These are phyloP conservation scores for Eleginops maclovinus DNA, from an alignment of 2,113 vertebrate species.

Conservation along the genomic window DNA sequence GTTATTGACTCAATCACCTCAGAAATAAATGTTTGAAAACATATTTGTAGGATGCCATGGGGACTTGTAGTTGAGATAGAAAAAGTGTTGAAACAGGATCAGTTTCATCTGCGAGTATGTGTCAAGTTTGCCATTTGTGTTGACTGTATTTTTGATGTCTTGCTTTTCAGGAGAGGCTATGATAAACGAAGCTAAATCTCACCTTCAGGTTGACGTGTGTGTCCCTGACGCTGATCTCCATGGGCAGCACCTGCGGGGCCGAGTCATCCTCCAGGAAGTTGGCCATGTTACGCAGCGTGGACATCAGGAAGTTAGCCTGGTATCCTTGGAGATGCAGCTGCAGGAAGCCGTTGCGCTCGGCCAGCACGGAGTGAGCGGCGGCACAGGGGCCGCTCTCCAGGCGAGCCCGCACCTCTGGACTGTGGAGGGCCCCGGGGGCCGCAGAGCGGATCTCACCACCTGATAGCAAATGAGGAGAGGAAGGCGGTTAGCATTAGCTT, in stretches of 20 bases:
- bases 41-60: no score
- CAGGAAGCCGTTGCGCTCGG: slow-evolving; percentile 95
- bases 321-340: slow-evolving; percentile 92
- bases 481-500: slow-evolving; percentile 13
- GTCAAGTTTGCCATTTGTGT: no score
- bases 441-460: slow-evolving; percentile 19
- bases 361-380: slow-evolving; percentile 89
- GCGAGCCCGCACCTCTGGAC: slow-evolving; percentile 90
- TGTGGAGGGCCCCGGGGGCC: neutral
- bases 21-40: no score
- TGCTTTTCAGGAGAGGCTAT: no score
- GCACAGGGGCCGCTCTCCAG: slow-evolving; percentile 93
- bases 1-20: no score
- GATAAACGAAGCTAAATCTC: slow-evolving; percentile 21
- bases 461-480: slow-evolving; percentile 16
- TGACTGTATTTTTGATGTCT: no score
- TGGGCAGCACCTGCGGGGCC: slow-evolving; percentile 92
- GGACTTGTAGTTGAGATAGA: no score
- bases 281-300: slow-evolving; percentile 92
- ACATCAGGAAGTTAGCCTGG: slow-evolving; percentile 91
- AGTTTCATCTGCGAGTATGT: no score
- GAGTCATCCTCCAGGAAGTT: slow-evolving; percentile 95
- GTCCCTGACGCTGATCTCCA: slow-evolving; percentile 95
- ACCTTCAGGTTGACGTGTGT: slow-evolving; percentile 93
- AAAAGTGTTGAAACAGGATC: no score